phyloP scores from a whole-genome alignment of 2,113 vertebrate genomes.

The Scopus umbretta region DNA sequence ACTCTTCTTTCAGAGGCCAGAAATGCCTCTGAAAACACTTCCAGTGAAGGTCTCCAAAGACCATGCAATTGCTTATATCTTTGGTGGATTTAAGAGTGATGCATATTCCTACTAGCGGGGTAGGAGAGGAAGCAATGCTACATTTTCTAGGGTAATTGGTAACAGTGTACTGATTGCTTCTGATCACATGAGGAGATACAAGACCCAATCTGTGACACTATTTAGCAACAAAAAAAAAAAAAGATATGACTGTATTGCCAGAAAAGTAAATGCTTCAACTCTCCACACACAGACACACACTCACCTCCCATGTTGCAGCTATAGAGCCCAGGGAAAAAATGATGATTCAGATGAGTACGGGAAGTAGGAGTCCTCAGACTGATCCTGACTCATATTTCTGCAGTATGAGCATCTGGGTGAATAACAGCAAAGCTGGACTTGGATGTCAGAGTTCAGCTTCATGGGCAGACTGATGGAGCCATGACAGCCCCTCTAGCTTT shows the following conservation, averaged over 20 bases:
- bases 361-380: background rate
- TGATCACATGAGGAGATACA: fast-evolving
- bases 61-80: background rate
- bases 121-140: background rate
- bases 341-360: background rate
- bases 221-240: background rate
- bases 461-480: background rate
- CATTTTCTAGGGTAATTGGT: background rate
- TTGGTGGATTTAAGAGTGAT: background rate
- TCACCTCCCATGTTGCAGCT: background rate
- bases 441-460: background rate
- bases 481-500: background rate
- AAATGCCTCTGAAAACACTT: background rate
- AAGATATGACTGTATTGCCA: fast-evolving
- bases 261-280: background rate
- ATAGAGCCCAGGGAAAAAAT: background rate
- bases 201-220: background rate
- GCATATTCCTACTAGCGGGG: background rate
- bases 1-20: background rate
- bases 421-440: background rate
- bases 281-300: background rate
- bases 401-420: background rate
- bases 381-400: background rate
- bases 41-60: background rate
- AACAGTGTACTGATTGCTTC: background rate